Evolutionary conservation across 2,888 invertebrate genomes (phyloP).

Genomic region (Ptycholaimellus sp.): DNA sequence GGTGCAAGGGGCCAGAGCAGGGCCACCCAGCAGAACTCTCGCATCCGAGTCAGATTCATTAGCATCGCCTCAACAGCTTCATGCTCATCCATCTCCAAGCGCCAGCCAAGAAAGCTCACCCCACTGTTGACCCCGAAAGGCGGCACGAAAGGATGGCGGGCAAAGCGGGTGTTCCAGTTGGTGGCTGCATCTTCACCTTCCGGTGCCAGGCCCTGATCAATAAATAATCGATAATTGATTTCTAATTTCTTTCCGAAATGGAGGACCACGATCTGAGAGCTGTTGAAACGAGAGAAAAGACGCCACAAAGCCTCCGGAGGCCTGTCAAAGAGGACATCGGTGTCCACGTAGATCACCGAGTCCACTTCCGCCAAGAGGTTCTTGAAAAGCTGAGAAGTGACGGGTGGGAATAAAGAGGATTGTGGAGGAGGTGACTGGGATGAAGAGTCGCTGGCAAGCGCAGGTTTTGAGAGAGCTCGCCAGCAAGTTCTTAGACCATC

Average conservation of each 20-base stretch:
- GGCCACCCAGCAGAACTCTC: constrained; percentile 56
- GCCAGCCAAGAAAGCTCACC: constrained; percentile 7
- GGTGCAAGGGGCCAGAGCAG: constrained; percentile 59
- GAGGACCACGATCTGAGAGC: constrained; percentile 61
- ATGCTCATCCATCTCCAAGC: background rate
- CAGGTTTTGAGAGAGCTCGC: constrained; percentile 69
- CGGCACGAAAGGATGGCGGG: constrained; percentile 76
- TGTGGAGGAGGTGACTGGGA: constrained; percentile 46
- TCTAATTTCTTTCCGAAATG: constrained; percentile 48
- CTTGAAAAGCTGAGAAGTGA: constrained; percentile 34
- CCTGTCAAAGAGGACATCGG: constrained; percentile 63
- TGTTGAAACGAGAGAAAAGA: constrained; percentile 55
- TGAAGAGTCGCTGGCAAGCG: constrained; percentile 69
- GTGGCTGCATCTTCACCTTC: constrained; percentile 71
- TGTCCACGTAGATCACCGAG: constrained; percentile 68
- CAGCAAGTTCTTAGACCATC: constrained; percentile 46
- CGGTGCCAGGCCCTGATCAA: constrained; percentile 26
- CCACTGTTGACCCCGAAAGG: constrained; percentile 53
- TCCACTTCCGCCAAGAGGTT: constrained; percentile 51
- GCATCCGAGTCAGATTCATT: constrained; percentile 79
- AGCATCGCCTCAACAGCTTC: constrained; percentile 45
- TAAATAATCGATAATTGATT: background rate
- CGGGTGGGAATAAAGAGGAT: background rate
- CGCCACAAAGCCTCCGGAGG: constrained; percentile 58
- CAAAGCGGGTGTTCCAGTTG: constrained; percentile 78